Evolutionary conservation across 2,888 invertebrate species (phyloP).

Genomic region (Leptogaster cylindrica): DNA sequence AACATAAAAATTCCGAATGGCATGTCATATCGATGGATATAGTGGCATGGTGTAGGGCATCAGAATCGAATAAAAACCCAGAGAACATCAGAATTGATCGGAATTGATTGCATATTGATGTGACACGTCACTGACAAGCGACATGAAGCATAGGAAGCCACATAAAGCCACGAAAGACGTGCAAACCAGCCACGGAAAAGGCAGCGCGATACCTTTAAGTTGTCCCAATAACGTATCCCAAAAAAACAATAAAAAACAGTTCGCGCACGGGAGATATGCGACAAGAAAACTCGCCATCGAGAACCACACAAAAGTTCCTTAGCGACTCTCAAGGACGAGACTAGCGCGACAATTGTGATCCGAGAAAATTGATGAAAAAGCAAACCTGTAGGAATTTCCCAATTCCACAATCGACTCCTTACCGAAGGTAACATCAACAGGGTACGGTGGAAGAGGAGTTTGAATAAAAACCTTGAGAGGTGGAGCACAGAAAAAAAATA

Average conservation of each 20-base stretch:
- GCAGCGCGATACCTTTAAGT: not conserved
- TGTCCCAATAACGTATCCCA: not conserved
- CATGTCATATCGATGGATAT: slow-evolving; percentile 3
- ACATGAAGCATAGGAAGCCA: slow-evolving; percentile 15
- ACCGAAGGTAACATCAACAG: too few species aligned
- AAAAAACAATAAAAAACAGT: not conserved
- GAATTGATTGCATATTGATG: slow-evolving; percentile 45
- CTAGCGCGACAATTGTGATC: not conserved
- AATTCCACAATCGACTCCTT: not conserved
- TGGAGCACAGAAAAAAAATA: too few species aligned
- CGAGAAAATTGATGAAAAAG: not conserved
- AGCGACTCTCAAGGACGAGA: not conserved
- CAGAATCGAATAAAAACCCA: slow-evolving; percentile 14
- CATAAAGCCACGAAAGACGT: slow-evolving; percentile 12
- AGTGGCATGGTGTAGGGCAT: slow-evolving; percentile 28
- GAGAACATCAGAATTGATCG: slow-evolving; percentile 30
- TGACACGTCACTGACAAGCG: slow-evolving; percentile 40
- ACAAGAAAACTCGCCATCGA: not conserved
- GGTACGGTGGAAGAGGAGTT: too few species aligned
- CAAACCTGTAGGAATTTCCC: slow-evolving; percentile 17
- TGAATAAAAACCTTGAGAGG: too few species aligned
- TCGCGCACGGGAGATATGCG: not conserved
- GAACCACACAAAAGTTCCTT: not conserved
- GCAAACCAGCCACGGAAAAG: not conserved
- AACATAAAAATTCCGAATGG: slow-evolving; percentile 33